A percentile compares a stretch with the other conserved stretches of the same genome.
Conservation (phyloP, 2,888 invertebrate species). For the Tiliacea citrago region DNA sequence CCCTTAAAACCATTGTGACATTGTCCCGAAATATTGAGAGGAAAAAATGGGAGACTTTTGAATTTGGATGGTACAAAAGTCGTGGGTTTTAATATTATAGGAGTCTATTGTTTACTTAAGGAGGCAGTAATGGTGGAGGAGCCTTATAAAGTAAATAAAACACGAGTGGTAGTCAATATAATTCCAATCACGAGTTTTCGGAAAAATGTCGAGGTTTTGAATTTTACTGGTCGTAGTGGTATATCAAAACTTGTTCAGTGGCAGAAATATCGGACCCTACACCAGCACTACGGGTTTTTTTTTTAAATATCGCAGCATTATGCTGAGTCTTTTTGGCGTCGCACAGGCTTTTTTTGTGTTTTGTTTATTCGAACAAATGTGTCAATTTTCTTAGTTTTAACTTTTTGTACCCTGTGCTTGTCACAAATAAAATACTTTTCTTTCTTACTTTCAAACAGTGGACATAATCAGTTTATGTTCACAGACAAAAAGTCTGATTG, state of each 20-base stretch:
- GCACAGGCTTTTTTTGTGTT: no score
- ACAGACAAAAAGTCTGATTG: background rate
- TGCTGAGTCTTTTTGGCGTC: no score
- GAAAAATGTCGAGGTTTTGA: background rate
- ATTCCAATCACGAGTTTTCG: background rate
- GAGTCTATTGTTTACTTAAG: background rate
- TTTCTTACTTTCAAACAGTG: no score
- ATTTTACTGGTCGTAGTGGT: background rate
- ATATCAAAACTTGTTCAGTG: background rate
- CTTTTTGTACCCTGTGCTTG: no score
- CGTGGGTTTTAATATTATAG: background rate
- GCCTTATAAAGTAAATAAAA: no score
- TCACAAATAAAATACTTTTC: no score
- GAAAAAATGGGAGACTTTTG: slow-evolving; percentile 22
- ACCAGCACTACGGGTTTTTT: no score
- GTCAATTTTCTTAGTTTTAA: no score
- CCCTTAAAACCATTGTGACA: slow-evolving; percentile 62
- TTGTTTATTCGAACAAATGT: no score
- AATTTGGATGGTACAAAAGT: slow-evolving; percentile 14
- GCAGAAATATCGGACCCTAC: background rate
- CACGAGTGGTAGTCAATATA: no score
- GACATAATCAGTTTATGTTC: background rate
- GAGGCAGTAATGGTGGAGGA: background rate
- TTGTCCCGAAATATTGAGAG: slow-evolving; percentile 53
- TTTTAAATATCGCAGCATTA: no score